Evolutionary conservation across 1,140 invertebrate species (phyloP).

Genomic region (Proctacanthus coquilletti): DNA sequence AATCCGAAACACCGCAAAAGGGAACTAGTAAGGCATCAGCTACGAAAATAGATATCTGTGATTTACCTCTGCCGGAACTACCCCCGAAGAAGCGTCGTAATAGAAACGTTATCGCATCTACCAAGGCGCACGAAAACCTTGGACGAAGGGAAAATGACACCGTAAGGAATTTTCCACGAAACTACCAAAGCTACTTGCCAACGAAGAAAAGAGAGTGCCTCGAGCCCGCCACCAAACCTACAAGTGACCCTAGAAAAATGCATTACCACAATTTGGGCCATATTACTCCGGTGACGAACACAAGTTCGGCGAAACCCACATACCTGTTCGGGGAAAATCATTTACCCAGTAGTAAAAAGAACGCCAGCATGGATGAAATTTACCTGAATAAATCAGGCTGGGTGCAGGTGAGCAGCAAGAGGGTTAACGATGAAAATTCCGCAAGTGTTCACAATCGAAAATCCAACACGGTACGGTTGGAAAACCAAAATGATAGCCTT

Average conservation of each 20-base stretch:
- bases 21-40: too few species aligned
- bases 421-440: constrained; percentile 4
- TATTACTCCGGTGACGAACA: constrained; percentile 2
- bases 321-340: constrained; percentile 27
- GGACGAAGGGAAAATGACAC: too few species aligned
- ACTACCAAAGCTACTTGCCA: constrained; percentile 8
- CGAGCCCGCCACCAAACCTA: constrained; percentile 1
- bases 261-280: constrained; percentile 18
- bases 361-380: constrained; percentile 14
- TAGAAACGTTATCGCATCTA: constrained; percentile 7
- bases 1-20: too few species aligned
- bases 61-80: constrained; percentile 22
- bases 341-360: not conserved
- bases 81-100: constrained; percentile 21
- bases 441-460: not conserved
- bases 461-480: not conserved
- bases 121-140: constrained; percentile 19
- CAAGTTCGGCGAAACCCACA: constrained; percentile 13
- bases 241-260: constrained; percentile 23
- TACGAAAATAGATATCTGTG: constrained; percentile 27
- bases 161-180: too few species aligned
- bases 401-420: constrained; percentile 26
- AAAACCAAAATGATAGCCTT: constrained; percentile 6
- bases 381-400: constrained; percentile 29
- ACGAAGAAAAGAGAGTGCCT: constrained; percentile 2